These are phyloP conservation scores for Chloroceryle amazona DNA, from an alignment of 2,797 vertebrate genomes.

Conservation along the genomic window DNA sequence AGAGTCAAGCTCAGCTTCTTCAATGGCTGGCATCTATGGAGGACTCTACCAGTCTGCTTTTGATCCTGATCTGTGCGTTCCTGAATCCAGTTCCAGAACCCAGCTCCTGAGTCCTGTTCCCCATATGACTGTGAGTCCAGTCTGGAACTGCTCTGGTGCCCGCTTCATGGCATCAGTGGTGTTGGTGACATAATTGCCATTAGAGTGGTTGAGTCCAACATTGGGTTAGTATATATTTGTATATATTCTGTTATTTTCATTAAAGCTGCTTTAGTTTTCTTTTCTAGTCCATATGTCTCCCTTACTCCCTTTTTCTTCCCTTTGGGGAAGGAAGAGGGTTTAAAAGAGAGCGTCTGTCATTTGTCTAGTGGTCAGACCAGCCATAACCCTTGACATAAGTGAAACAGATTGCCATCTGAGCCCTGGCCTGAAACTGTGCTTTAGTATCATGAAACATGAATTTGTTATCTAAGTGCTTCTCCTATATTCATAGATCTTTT, in stretches of 20 bases:
- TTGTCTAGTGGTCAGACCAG: neutral
- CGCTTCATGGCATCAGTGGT: neutral
- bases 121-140: neutral
- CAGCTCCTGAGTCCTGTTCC: too few species aligned
- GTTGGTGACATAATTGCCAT: neutral
- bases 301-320: neutral
- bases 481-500: neutral
- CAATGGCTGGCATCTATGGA: neutral
- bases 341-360: neutral
- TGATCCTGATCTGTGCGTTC: neutral
- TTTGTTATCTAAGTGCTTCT: neutral
- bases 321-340: neutral
- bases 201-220: neutral
- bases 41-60: neutral
- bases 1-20: neutral
- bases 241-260: neutral
- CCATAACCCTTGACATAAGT: neutral
- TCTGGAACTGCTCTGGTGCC: neutral
- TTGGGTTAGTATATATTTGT: neutral
- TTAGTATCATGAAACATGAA: neutral
- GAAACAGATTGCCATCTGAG: neutral
- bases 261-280: neutral
- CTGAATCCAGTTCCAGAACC: neutral
- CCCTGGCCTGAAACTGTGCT: neutral
- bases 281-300: neutral